Evolutionary conservation across 1,140 invertebrate genomes (phyloP).

Genomic region (Bombus superbus): DNA sequence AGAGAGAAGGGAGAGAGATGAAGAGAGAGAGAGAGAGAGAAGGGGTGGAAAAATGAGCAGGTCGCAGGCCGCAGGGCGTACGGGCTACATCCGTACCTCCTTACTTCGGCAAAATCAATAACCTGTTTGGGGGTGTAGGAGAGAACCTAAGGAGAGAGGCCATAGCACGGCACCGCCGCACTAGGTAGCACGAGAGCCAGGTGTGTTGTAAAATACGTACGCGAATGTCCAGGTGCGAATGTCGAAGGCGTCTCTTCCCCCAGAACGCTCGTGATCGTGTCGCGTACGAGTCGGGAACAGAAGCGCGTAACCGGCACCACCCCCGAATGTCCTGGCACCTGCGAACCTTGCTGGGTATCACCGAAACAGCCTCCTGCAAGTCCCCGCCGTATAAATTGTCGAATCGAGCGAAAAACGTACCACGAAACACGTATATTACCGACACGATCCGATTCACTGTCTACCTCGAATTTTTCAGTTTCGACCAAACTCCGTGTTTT

Average conservation of each 20-base stretch:
- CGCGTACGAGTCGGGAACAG: neutral
- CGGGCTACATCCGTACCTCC: slow-evolving; percentile 74
- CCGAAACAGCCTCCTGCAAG: neutral
- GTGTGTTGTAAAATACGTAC: slow-evolving; percentile 57
- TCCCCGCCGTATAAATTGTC: neutral
- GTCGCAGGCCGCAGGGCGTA: slow-evolving; percentile 74
- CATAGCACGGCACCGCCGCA: slow-evolving; percentile 67
- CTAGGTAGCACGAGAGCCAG: slow-evolving; percentile 51
- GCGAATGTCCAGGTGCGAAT: slow-evolving; percentile 55
- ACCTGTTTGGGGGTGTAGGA: slow-evolving; percentile 78
- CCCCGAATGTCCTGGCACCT: slow-evolving; percentile 29
- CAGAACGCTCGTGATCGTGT: neutral
- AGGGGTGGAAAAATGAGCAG: slow-evolving; percentile 63
- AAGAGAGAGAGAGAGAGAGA: slow-evolving; percentile 2
- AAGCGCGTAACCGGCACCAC: slow-evolving; percentile 15
- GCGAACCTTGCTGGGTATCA: neutral
- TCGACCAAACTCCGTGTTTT: neutral
- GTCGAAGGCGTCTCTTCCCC: slow-evolving; percentile 16
- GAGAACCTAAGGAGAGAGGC: slow-evolving; percentile 77
- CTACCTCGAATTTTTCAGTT: neutral
- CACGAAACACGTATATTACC: neutral
- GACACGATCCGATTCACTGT: slow-evolving; percentile 20
- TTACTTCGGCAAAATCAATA: slow-evolving; percentile 81
- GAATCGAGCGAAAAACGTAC: neutral
- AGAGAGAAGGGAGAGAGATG: slow-evolving; percentile 1